Evolutionary conservation across 2,797 vertebrate species (phyloP).

Genomic region (Spheniscus humboldti): DNA sequence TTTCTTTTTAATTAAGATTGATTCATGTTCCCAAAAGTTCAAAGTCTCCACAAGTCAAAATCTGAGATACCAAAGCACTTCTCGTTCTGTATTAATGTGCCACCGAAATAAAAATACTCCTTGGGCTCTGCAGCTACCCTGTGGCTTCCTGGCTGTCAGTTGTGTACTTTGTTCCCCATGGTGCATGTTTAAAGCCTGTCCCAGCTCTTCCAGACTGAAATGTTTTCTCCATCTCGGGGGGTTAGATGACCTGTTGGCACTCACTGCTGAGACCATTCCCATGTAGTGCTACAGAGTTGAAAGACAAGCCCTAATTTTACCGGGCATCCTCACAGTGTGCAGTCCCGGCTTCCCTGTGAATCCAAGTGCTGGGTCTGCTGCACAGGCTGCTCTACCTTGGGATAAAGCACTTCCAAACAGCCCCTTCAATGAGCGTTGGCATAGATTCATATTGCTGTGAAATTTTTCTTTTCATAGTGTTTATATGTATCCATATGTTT

Average conservation of each 20-base stretch:
- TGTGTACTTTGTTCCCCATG: neutral
- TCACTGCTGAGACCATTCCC: neutral
- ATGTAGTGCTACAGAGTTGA: neutral
- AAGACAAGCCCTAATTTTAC: neutral
- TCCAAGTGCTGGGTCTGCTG: neutral
- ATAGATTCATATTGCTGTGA: neutral
- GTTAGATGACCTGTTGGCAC: neutral
- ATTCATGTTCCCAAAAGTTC: neutral
- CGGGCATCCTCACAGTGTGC: neutral
- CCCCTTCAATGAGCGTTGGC: neutral
- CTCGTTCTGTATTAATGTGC: neutral
- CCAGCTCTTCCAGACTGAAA: neutral
- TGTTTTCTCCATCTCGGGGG: neutral
- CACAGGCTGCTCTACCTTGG: neutral
- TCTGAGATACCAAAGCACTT: neutral
- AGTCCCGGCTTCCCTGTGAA: neutral
- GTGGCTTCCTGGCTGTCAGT: neutral
- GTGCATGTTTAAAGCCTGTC: neutral
- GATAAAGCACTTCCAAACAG: neutral
- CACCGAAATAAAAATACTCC: neutral
- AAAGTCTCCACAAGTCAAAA: neutral
- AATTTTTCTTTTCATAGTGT: neutral
- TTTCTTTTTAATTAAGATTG: neutral
- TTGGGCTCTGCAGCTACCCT: neutral
- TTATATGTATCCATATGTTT: neutral